A percentile compares a stretch with the other conserved stretches of the same genome.
phyloP scores from a whole-genome alignment of 2,113 vertebrate species.

The Alouatta palliata region DNA sequence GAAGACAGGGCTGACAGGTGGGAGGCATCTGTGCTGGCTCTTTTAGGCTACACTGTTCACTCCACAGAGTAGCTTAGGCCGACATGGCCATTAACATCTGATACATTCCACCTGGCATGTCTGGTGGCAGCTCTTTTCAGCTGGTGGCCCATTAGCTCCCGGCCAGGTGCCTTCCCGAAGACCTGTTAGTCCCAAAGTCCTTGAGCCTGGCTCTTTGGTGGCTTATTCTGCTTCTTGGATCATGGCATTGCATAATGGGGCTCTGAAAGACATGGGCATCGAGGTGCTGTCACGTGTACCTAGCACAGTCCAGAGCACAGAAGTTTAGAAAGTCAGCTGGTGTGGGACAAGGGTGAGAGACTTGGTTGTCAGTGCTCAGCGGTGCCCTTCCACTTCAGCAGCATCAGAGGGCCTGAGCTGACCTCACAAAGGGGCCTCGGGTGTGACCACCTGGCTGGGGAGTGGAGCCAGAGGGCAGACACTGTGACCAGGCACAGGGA shows the following conservation, averaged over 20 bases:
- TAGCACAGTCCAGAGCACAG: background rate
- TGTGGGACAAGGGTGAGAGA: background rate
- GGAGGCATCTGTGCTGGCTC: background rate
- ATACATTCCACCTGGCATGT: background rate
- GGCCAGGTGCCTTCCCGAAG: background rate
- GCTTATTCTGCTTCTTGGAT: background rate
- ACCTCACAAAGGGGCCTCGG: conserved; percentile 62
- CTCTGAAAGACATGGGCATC: background rate
- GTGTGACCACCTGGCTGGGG: background rate
- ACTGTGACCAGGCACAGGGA: background rate
- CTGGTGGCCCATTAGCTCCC: background rate
- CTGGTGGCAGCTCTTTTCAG: background rate
- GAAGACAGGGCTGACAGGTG: background rate
- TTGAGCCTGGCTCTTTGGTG: background rate
- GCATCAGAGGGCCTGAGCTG: background rate
- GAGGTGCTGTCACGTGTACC: background rate
- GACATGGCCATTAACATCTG: background rate
- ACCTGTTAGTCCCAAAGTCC: background rate
- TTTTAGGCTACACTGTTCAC: background rate
- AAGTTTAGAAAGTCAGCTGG: background rate
- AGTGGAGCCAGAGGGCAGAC: background rate
- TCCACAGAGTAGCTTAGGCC: background rate
- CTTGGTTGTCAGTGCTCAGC: background rate
- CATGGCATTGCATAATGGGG: too few relatives aligned
- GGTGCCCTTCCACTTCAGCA: background rate